A percentile compares a stretch with the other conserved stretches of the same genome.
Evolutionary conservation across 1,140 invertebrate species (phyloP).

Genomic region (Helicoverpa armigera): DNA sequence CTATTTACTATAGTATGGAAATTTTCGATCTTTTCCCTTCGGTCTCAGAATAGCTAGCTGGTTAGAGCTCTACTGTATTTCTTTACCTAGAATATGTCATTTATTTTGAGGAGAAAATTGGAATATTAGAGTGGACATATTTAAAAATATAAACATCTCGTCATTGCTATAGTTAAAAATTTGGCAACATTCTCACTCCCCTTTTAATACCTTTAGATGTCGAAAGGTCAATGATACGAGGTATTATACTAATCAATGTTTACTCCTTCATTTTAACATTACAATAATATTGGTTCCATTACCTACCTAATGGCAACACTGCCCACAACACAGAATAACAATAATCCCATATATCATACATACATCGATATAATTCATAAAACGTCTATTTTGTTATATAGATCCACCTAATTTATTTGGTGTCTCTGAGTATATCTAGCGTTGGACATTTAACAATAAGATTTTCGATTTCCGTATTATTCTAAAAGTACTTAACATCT

Average conservation of each 20-base stretch:
- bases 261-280: constrained; percentile 47
- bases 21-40: not conserved
- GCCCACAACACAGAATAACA: constrained; percentile 49
- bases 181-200: constrained; percentile 64
- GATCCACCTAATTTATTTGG: constrained; percentile 53
- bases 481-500: constrained; percentile 48
- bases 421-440: constrained; percentile 56
- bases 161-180: constrained; percentile 58
- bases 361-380: constrained; percentile 47
- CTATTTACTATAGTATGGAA: too few relatives aligned
- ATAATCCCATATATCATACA: constrained; percentile 47
- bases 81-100: constrained; percentile 54
- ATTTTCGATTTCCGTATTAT: constrained; percentile 54
- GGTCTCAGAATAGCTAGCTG: not conserved
- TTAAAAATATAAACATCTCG: constrained; percentile 60
- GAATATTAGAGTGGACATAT: constrained; percentile 52
- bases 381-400: constrained; percentile 47
- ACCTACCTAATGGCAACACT: constrained; percentile 47
- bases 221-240: constrained; percentile 41
- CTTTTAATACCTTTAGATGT: constrained; percentile 49
- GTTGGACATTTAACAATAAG: constrained; percentile 52
- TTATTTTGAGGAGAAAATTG: constrained; percentile 44
- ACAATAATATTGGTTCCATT: constrained; percentile 51
- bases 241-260: constrained; percentile 49
- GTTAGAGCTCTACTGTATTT: constrained; percentile 45